Conservation (phyloP, 2,113 vertebrate species). For the Chaetorhynchus papuensis region DNA sequence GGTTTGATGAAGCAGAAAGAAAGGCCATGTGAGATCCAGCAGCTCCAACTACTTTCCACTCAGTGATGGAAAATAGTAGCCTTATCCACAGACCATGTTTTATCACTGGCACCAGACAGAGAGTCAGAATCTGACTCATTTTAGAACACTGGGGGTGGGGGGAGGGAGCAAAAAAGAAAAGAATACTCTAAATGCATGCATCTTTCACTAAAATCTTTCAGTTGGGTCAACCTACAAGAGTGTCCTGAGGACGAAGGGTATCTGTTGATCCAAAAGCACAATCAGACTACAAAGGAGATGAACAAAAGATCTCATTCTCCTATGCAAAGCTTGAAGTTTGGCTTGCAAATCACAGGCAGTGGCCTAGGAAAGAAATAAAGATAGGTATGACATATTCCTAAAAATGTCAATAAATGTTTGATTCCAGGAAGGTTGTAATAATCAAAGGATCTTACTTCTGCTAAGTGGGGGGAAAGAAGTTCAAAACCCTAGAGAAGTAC, state of each 20-base stretch:
- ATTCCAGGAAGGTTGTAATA: not conserved
- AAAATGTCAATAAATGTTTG: not conserved
- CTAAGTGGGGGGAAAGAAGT: not conserved
- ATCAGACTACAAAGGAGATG: not conserved
- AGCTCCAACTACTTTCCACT: not conserved
- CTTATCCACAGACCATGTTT: not conserved
- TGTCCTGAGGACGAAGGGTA: not conserved
- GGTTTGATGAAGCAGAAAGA: not conserved
- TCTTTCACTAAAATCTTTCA: not conserved
- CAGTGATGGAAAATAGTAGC: conserved; percentile 5
- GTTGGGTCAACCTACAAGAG: not conserved
- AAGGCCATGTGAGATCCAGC: not conserved
- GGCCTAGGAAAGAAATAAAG: not conserved
- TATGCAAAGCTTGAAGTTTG: not conserved
- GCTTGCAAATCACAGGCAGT: not conserved
- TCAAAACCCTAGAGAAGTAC: not conserved
- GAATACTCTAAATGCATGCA: not conserved
- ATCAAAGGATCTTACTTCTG: not conserved
- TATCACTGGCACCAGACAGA: conserved; percentile 5
- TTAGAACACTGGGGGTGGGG: not conserved
- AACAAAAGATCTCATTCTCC: not conserved
- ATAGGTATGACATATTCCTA: not conserved
- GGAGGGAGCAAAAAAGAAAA: not conserved
- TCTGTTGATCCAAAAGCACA: not conserved
- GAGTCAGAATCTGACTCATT: conserved; percentile 15